These are phyloP conservation scores for Monochamus alternatus DNA, from an alignment of 2,888 invertebrate species.

Conservation along the genomic window DNA sequence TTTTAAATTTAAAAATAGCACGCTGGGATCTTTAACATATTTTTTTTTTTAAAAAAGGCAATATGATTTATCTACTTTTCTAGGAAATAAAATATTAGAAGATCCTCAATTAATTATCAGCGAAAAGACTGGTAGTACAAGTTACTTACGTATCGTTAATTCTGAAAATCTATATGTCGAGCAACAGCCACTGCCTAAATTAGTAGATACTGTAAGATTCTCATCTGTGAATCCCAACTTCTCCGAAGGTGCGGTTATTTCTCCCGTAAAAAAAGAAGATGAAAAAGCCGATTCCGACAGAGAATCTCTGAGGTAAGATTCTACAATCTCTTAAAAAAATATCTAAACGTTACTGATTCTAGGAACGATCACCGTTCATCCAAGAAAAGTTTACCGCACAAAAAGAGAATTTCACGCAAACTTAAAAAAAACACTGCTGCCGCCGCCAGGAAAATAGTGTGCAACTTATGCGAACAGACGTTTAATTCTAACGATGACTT, in stretches of 20 bases:
- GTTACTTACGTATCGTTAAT: conserved; percentile 67
- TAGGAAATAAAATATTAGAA: conserved; percentile 60
- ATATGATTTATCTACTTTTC: neutral
- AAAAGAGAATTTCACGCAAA: conserved; percentile 88
- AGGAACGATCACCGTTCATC: conserved; percentile 66
- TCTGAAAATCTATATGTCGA: conserved; percentile 66
- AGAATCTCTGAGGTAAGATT: conserved; percentile 58
- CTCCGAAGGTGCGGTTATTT: conserved; percentile 23
- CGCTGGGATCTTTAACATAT: too few species aligned
- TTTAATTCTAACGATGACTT: conserved; percentile 69
- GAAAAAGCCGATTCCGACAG: conserved; percentile 66
- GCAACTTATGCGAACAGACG: conserved; percentile 71
- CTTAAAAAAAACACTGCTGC: conserved; percentile 73
- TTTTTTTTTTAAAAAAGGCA: too few species aligned
- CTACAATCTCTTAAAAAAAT: neutral
- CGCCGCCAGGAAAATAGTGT: conserved; percentile 67
- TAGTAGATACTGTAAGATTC: conserved; percentile 56
- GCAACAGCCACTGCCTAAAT: conserved; percentile 58
- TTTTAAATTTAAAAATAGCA: too few species aligned
- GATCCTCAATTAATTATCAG: conserved; percentile 65
- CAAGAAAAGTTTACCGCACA: conserved; percentile 86
- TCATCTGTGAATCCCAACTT: conserved; percentile 43
- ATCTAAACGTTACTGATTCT: conserved; percentile 25
- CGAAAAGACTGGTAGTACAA: conserved; percentile 55
- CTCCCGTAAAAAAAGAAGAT: conserved; percentile 59